These are phyloP conservation scores for Drosophila sp. DNA, from an alignment of 1,140 invertebrate genomes.

Conservation along the genomic window DNA sequence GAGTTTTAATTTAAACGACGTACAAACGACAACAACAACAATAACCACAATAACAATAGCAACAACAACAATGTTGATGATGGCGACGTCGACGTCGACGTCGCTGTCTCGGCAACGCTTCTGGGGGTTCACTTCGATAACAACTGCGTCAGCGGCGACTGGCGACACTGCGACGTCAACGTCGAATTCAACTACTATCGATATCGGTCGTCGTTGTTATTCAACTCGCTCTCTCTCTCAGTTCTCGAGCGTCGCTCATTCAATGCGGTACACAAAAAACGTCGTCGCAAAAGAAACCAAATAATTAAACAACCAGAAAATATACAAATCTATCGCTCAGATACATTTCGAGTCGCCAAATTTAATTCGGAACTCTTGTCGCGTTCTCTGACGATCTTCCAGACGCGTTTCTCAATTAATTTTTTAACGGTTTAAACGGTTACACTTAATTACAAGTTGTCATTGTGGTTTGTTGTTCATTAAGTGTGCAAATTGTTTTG, in stretches of 20 bases:
- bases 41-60: constrained; percentile 44
- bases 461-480: constrained; percentile 53
- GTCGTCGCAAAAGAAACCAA: neutral
- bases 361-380: constrained; percentile 5
- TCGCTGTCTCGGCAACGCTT: constrained; percentile 1
- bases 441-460: constrained; percentile 53
- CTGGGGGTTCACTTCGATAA: constrained; percentile 39
- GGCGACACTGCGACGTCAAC: neutral
- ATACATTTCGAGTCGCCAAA: constrained; percentile 5
- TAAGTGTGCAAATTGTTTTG: constrained; percentile 74
- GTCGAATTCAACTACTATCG: constrained; percentile 65
- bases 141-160: constrained; percentile 22
- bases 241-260: constrained; percentile 73
- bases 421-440: constrained; percentile 25
- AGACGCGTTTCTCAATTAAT: constrained; percentile 40
- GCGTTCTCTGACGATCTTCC: constrained; percentile 1
- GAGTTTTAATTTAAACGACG: constrained; percentile 75
- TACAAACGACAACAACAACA: constrained; percentile 51
- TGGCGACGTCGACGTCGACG: constrained; percentile 9
- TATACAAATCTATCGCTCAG: neutral
- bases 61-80: constrained; percentile 17
- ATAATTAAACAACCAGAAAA: neutral
- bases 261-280: constrained; percentile 49
- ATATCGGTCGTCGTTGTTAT: constrained; percentile 53
- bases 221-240: constrained; percentile 58